Evolutionary conservation across 2,888 invertebrate genomes (phyloP), one percentile per base, ranked within the genome.

Genomic region (Polyploca ridens): DNA sequence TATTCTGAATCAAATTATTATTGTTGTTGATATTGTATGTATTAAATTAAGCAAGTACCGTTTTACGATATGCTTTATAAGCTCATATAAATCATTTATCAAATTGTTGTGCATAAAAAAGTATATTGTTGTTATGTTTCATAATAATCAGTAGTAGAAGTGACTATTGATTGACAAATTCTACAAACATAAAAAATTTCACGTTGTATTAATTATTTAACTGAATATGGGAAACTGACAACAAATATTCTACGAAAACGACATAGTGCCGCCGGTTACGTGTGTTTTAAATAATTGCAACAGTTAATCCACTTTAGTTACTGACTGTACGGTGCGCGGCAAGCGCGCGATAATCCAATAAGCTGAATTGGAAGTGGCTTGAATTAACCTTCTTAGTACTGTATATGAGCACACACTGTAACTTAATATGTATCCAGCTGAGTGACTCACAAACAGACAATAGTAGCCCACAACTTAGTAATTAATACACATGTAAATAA

Each of bases 301-400:
- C 61, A 41, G 61, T 41, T 61, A 61, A 61, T 61, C 61, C 61
- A 61, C 61, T 61, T 61, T 61, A 41, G 19, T 27, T 44, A 41
- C 61, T 41, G 57, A 38, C 33, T 58, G 61, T 66, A 66, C 64
- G 64, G 64, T 70, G 70, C 68, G 64, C 67, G 69, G 67, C 73
- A 75, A 71, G 75, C 75, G 69, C 71, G 76, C 75, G 76, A 77
- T 85, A 85, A 85, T 84, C 88, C 87, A 87, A 88, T 90, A 86
- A 86, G 78, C 83, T 77, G 82, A 76, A 86, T 84, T 84, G 79
- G 78, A 82, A 84, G 81, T 82, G 82, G 80, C 81, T 83, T 67
- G 82, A 83, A 83, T 88, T 87, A 86, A 86, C 88, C 87, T 83
- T 83, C 81, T 81, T 81, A 76, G 75, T 78, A 69, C 67, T 67